phyloP scores from a whole-genome alignment of 2,888 invertebrate species.

The Antitype chi region DNA sequence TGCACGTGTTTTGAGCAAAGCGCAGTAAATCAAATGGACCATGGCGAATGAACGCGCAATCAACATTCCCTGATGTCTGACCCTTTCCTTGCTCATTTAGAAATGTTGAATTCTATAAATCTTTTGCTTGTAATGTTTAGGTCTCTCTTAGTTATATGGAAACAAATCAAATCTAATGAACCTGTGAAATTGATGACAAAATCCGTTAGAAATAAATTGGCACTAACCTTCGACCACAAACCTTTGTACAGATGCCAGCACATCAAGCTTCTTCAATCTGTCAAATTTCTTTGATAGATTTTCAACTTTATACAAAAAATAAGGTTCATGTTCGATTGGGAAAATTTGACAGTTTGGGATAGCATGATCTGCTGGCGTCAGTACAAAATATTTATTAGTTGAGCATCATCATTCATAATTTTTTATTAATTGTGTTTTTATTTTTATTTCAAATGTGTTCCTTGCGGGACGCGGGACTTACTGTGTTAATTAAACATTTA shows the following conservation, averaged over 20 bases:
- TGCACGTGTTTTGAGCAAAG: conserved; percentile 76
- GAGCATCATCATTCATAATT: no score
- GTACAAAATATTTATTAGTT: no score
- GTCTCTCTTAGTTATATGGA: conserved; percentile 8
- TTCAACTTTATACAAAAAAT: no score
- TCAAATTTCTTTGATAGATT: no score
- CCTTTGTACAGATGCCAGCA: background rate
- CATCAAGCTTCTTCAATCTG: no score
- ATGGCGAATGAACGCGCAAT: conserved; percentile 81
- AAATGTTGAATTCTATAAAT: conserved; percentile 73
- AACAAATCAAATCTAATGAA: conserved; percentile 30
- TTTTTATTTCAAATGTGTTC: no score
- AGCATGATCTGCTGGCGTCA: no score
- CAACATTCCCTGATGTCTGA: conserved; percentile 81
- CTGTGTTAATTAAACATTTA: no score
- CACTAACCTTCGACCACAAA: background rate
- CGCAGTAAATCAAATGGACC: conserved; percentile 82
- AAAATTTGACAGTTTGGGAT: no score
- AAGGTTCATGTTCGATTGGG: no score
- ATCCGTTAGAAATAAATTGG: conserved; percentile 3
- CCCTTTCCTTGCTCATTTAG: conserved; percentile 74
- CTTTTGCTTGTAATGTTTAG: conserved; percentile 41
- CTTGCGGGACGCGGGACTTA: no score
- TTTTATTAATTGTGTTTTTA: no score
- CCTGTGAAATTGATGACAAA: conserved; percentile 19